A percentile compares a stretch with the other conserved stretches of the same genome.
Conservation (phyloP, 1,140 invertebrate genomes). For the Bombus terrestris region DNA sequence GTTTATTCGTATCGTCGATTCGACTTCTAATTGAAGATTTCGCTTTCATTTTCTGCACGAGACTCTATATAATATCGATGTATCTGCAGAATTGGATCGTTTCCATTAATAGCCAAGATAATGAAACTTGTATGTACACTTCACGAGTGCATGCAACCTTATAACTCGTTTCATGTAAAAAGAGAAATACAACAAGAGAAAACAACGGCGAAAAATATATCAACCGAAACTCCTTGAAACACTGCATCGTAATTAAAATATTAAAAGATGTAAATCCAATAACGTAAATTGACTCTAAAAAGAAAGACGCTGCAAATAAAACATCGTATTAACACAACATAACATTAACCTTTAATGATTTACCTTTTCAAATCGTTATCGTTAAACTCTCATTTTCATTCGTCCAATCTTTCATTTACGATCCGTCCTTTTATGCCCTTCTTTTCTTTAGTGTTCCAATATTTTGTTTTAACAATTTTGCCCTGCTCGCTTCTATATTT, state of each 20-base stretch:
- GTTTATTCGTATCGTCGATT: not conserved
- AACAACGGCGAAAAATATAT: too few species aligned
- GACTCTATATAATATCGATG: not conserved
- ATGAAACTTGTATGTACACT: not conserved
- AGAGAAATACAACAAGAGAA: not conserved
- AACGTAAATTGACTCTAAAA: too few species aligned
- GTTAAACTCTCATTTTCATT: too few species aligned
- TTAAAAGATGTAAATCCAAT: too few species aligned
- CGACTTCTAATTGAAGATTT: not conserved
- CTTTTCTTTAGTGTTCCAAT: not conserved
- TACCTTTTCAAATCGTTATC: too few species aligned
- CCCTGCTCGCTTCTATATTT: not conserved
- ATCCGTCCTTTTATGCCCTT: not conserved
- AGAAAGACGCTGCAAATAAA: too few species aligned
- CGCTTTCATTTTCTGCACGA: not conserved
- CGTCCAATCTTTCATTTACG: not conserved
- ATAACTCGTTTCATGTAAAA: not conserved
- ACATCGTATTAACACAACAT: too few species aligned
- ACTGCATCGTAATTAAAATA: too few species aligned
- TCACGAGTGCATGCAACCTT: not conserved
- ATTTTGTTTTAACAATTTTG: not conserved
- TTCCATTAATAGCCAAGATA: not conserved
- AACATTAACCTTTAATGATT: too few species aligned
- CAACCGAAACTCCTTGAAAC: too few species aligned
- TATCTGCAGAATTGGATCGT: not conserved